Percentiles rank a stretch among this genome's conserved stretches.
phyloP scores from a whole-genome alignment of 2,888 invertebrate species.

The Phytoseiulus persimilis region DNA sequence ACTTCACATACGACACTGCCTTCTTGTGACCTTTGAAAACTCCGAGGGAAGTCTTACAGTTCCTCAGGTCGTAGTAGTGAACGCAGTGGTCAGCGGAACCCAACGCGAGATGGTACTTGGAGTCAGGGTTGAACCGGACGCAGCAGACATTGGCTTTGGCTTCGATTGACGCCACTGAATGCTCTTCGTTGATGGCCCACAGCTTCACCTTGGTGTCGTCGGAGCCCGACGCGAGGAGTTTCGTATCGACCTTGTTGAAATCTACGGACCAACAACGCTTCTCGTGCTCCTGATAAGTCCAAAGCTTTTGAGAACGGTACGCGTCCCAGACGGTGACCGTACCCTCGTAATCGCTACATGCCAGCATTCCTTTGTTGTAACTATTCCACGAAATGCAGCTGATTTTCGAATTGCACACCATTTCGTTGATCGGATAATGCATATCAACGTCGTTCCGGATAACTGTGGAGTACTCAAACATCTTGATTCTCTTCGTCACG shows the following conservation, averaged over 20 bases:
- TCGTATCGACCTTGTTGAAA: constrained; percentile 81
- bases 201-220: constrained; percentile 87
- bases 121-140: constrained; percentile 77
- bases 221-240: constrained; percentile 79
- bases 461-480: constrained; percentile 75
- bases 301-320: constrained; percentile 59
- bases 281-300: constrained; percentile 66
- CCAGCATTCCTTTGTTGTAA: constrained; percentile 75
- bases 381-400: constrained; percentile 90
- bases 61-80: constrained; percentile 84
- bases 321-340: constrained; percentile 89
- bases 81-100: constrained; percentile 96
- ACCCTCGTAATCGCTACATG: constrained; percentile 88
- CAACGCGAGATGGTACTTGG: constrained; percentile 78
- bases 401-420: constrained; percentile 83
- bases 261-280: constrained; percentile 93
- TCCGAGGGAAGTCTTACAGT: constrained; percentile 68
- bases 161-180: constrained; percentile 76
- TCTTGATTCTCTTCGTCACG: constrained; percentile 85
- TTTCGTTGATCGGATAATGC: constrained; percentile 83
- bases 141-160: constrained; percentile 92
- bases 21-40: constrained; percentile 82
- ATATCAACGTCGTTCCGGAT: constrained; percentile 76
- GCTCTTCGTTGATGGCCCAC: constrained; percentile 78
- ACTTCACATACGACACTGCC: constrained; percentile 88